Conservation (phyloP, 2,888 invertebrate species). For the Macrosoma leucophasiata region DNA sequence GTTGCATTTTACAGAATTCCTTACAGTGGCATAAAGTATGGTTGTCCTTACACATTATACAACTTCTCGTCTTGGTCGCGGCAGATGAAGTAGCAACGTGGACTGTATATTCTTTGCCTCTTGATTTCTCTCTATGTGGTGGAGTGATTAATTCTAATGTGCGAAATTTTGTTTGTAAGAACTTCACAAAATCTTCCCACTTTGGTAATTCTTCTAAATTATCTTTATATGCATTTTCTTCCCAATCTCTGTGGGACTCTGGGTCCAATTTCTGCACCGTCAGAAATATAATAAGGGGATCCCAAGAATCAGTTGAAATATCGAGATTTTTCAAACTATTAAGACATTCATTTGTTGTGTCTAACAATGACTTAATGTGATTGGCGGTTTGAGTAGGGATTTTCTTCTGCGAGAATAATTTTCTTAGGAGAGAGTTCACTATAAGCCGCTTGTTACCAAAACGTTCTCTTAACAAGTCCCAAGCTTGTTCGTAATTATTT, state of each 20-base stretch:
- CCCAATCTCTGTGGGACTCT: conserved; percentile 25
- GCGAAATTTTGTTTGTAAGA: conserved; percentile 19
- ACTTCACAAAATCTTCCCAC: conserved; percentile 12
- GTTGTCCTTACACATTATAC: conserved; percentile 10
- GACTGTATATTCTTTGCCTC: conserved; percentile 1
- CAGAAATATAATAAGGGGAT: conserved; percentile 23
- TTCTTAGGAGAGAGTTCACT: conserved; percentile 21
- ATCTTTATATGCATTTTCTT: conserved; percentile 16
- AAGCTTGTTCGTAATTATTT: conserved; percentile 20
- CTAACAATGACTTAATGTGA: conserved; percentile 24
- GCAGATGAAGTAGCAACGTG: conserved; percentile 14
- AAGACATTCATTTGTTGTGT: conserved; percentile 17
- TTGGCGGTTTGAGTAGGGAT: conserved; percentile 15
- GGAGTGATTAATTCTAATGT: conserved; percentile 17
- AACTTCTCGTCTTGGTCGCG: conserved; percentile 11
- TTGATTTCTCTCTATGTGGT: not conserved
- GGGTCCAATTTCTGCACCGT: conserved; percentile 25
- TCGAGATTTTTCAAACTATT: conserved; percentile 21
- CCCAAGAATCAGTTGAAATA: conserved; percentile 22
- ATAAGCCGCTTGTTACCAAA: conserved; percentile 24
- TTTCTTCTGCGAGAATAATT: conserved; percentile 22
- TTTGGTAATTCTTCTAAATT: conserved; percentile 15
- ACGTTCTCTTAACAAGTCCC: conserved; percentile 17
- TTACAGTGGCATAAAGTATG: conserved; percentile 18
- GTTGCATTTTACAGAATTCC: conserved; percentile 13